Percentiles rank a stretch among this genome's conserved stretches.
Conservation (phyloP, 2,888 invertebrate genomes). For the Pinctada fucata region DNA sequence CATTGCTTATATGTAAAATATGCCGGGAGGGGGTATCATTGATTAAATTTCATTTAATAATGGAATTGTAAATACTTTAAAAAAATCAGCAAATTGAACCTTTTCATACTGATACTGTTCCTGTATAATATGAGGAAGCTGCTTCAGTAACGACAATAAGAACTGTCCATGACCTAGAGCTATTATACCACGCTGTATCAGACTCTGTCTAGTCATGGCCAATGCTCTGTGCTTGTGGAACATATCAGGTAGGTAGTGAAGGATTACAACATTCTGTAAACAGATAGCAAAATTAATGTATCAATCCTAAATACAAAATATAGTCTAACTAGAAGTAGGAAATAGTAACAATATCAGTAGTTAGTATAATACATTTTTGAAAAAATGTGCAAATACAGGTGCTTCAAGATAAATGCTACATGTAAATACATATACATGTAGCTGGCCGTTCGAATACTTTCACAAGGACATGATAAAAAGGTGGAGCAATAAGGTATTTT, state of each 20-base stretch:
- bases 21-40: too few relatives aligned
- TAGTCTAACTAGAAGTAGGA: neutral
- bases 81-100: conserved; percentile 56
- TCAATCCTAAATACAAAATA: neutral
- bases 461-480: too few relatives aligned
- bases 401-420: too few relatives aligned
- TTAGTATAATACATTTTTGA: too few relatives aligned
- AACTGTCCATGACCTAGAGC: conserved; percentile 80
- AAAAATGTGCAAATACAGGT: too few relatives aligned
- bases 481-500: too few relatives aligned
- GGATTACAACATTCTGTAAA: conserved; percentile 77
- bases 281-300: neutral
- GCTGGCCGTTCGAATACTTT: too few relatives aligned
- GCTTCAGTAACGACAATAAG: conserved; percentile 76
- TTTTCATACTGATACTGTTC: conserved; percentile 81
- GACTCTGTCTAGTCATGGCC: conserved; percentile 79
- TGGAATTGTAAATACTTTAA: too few relatives aligned
- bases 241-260: conserved; percentile 78
- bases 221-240: conserved; percentile 78
- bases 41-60: too few relatives aligned
- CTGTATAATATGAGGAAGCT: conserved; percentile 79
- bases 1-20: too few relatives aligned
- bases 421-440: too few relatives aligned
- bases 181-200: conserved; percentile 79
- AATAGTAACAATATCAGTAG: neutral